A percentile compares a stretch with the other conserved stretches of the same genome.
Conservation (phyloP, 1,140 invertebrate genomes). For the Gonatopus flavifemur region DNA sequence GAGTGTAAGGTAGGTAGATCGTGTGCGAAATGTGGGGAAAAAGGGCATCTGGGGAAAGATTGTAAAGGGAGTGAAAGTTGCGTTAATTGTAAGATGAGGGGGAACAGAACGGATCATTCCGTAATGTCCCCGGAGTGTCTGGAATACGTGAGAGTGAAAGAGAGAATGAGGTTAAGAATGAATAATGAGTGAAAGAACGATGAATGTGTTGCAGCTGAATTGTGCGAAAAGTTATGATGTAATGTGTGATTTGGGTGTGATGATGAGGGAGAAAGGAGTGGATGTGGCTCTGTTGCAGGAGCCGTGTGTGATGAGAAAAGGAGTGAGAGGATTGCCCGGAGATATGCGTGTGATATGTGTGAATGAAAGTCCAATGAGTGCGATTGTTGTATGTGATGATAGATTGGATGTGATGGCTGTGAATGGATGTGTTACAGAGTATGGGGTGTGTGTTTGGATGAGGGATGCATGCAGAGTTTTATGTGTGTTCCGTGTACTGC, state of each 20-base stretch:
- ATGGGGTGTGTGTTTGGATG: no score
- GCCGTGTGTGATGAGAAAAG: neutral
- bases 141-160: neutral
- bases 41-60: neutral
- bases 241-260: no score
- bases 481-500: no score
- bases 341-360: neutral
- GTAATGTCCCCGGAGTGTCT: neutral
- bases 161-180: constrained; percentile 54
- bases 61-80: neutral
- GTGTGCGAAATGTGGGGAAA: constrained; percentile 13
- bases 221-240: neutral
- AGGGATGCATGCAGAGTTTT: no score
- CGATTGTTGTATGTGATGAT: no score
- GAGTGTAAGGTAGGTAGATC: neutral
- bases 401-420: no score
- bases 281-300: constrained; percentile 1
- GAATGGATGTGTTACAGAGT: no score
- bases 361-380: neutral
- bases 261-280: neutral
- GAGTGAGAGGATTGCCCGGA: constrained; percentile 1
- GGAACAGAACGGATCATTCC: neutral
- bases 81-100: neutral
- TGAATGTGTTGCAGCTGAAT: neutral
- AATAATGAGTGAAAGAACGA: constrained; percentile 24